Base-by-base conservation (phyloP, 1,140 invertebrate genomes). In the Drosophila paulistorum region DNA sequence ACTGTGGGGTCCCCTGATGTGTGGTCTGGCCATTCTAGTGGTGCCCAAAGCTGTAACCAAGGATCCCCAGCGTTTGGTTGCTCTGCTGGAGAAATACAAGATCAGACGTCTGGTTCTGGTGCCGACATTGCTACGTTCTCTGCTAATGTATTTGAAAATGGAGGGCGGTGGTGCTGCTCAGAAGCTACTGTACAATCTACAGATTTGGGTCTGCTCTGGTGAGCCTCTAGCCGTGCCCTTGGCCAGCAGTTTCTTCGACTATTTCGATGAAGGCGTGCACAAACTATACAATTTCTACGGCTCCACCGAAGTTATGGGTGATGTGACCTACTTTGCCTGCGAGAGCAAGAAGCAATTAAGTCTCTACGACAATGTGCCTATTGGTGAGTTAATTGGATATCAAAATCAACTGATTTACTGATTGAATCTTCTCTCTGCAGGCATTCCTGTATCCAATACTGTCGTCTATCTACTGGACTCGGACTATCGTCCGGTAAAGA, bases 221-320 rank as follows among this genome's bases (percentile, higher is more conserved):
- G 97, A 98, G 92, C 94, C 95, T 1, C 93, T 97, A 0, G 92
- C 94, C 1, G 93, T 94, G 7, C 91, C 94, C 0, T 81, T 97
- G 13, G 95, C 95, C 0, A 90, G 94, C 39, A 94, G 96, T 76
- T 97, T 97, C 92, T 97, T 96, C 86, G 90, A 93, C 23, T 93
- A 94, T 68, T 97, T 97, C 68, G 92, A 93, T 65, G 91, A 93
- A 62, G 92, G 93, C 2, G 91, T 93, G 0, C 94, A 95, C 67
- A 93, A 93, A 13, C 89, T 98, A 7, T 96, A 95, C 57, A 98
- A 98, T 85, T 97, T 97, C 90, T 98, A 98, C 79, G 97, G 97
- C 0, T 97, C 96, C 71, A 98, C 97, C 0, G 97, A 98, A 92
- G 94, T 97, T 10, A 96, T 96, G 96, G 96, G 95, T 0, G 96